Conservation (phyloP, 1,140 invertebrate genomes). For the Tetramorium simillimum region DNA sequence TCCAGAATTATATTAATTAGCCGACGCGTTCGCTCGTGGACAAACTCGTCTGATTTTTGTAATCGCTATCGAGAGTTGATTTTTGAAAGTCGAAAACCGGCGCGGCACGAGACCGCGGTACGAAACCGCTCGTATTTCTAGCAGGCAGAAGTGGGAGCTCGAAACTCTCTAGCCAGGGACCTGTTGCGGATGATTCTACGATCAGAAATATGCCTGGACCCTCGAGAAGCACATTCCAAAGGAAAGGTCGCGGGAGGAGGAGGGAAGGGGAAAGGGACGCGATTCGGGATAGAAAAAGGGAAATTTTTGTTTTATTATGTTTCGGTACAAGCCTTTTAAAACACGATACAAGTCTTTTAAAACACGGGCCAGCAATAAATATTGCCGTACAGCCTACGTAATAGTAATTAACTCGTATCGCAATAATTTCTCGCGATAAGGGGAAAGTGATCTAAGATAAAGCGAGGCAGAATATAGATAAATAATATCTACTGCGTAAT, state of each 20-base stretch:
- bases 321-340: neutral
- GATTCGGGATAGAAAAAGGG: neutral
- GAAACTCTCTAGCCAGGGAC: conserved; percentile 37
- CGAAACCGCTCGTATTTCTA: conserved; percentile 20
- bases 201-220: conserved; percentile 57
- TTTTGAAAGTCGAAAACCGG: conserved; percentile 28
- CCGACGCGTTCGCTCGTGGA: neutral
- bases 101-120: neutral
- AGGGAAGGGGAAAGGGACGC: neutral
- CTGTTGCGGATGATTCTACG: conserved; percentile 44
- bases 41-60: conserved; percentile 40
- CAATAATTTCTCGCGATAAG: conserved; percentile 14
- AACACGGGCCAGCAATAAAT: neutral
- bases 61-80: conserved; percentile 3
- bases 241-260: neutral
- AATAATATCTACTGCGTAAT: conserved; percentile 4
- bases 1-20: conserved; percentile 24
- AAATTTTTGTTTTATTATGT: neutral
- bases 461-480: neutral
- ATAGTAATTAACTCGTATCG: neutral
- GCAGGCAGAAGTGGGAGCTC: conserved; percentile 12
- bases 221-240: conserved; percentile 70
- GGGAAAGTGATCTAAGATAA: neutral
- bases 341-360: neutral
- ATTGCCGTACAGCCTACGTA: neutral